These are phyloP conservation scores for Invenusta paracnida DNA, from an alignment of 2,888 invertebrate genomes.

Conservation along the genomic window DNA sequence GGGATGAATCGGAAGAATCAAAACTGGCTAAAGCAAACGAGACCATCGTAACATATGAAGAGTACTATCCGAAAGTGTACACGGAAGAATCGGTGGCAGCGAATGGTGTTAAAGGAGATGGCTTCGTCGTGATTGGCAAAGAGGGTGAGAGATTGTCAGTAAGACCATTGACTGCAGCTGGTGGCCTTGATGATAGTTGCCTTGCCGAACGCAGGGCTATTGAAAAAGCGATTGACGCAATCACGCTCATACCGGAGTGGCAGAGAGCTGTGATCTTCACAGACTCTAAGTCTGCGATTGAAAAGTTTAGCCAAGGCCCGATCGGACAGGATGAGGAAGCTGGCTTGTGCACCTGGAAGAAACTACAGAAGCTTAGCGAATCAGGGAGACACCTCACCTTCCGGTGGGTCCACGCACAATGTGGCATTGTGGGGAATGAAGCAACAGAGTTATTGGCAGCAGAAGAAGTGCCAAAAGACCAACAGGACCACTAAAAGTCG, in stretches of 20 bases:
- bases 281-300: not conserved
- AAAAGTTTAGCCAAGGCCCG: no score
- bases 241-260: conserved; percentile 49
- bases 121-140: not conserved
- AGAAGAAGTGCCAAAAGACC: no score
- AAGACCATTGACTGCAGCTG: not conserved
- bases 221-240: not conserved
- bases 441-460: no score
- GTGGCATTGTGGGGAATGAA: no score
- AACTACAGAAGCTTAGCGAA: no score
- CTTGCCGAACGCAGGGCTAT: not conserved
- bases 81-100: not conserved
- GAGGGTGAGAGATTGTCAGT: not conserved
- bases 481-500: no score
- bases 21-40: not conserved
- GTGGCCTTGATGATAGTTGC: not conserved
- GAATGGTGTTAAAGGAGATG: no score
- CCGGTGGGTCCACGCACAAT: no score
- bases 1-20: not conserved
- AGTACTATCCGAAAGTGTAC: not conserved
- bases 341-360: no score
- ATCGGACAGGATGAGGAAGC: no score
- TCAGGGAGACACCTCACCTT: no score
- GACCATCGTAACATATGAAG: not conserved
- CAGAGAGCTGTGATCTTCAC: not conserved